Evolutionary conservation across 2,888 invertebrate species (phyloP).

Genomic region (Hirudinaria manillensis): DNA sequence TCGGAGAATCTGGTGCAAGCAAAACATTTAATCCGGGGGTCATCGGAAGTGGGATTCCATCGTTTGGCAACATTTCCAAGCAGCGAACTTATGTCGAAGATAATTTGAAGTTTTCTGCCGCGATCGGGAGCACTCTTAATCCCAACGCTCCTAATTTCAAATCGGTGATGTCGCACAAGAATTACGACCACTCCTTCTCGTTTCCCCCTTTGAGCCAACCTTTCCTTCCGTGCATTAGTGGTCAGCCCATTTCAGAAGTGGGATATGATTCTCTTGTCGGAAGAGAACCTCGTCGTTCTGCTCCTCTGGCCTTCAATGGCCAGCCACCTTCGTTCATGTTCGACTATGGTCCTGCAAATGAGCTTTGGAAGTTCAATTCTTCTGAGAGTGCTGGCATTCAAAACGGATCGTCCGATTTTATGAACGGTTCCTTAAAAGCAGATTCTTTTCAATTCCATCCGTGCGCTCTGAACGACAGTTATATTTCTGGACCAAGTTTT

Average conservation of each 20-base stretch:
- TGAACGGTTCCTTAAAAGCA: not conserved
- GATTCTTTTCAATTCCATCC: not conserved
- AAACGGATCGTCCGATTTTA: not conserved
- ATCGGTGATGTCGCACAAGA: not conserved
- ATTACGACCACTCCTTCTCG: not conserved
- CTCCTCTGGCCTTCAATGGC: too few relatives aligned
- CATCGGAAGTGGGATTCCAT: not conserved
- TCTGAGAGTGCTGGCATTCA: not conserved
- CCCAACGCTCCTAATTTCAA: constrained; percentile 74
- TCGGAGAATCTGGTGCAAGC: not conserved
- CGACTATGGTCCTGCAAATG: not conserved
- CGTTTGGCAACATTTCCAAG: not conserved
- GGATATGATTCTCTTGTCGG: too few relatives aligned
- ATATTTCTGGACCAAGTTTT: constrained; percentile 1
- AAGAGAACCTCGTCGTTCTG: too few relatives aligned
- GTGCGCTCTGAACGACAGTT: not conserved
- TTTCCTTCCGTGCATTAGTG: not conserved
- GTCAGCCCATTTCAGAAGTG: not conserved
- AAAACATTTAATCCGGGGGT: not conserved
- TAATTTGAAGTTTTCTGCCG: constrained; percentile 1
- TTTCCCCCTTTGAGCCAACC: not conserved
- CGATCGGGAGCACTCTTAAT: constrained; percentile 60
- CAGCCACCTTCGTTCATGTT: not conserved
- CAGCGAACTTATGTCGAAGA: not conserved
- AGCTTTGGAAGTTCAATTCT: not conserved